Percentiles rank a stretch among this genome's conserved stretches.
These are phyloP conservation scores for Aphelinus atriplicis DNA, from an alignment of 1,140 invertebrate genomes.

Conservation along the genomic window DNA sequence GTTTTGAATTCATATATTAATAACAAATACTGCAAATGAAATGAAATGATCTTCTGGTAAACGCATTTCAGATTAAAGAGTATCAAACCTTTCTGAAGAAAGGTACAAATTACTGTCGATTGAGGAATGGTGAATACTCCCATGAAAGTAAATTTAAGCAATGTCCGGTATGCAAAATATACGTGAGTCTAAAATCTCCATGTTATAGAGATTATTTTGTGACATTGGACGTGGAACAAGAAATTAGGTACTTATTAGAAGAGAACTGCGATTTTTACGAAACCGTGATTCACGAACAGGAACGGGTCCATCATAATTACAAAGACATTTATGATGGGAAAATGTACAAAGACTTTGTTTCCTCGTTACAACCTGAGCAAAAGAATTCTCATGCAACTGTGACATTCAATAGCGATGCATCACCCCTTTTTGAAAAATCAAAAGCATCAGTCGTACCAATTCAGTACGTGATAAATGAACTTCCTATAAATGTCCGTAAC, in stretches of 20 bases:
- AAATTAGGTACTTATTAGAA: slow-evolving; percentile 28
- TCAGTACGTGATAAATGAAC: slow-evolving; percentile 39
- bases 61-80: too few species aligned
- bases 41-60: too few species aligned
- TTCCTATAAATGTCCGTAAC: slow-evolving; percentile 30
- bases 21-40: too few species aligned
- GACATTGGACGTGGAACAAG: slow-evolving; percentile 21
- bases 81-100: too few species aligned
- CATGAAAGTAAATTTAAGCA: not conserved
- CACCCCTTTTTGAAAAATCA: slow-evolving; percentile 34
- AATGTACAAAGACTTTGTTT: slow-evolving; percentile 32
- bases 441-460: slow-evolving; percentile 38
- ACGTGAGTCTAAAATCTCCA: not conserved
- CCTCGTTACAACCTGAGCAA: slow-evolving; percentile 19
- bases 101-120: too few species aligned
- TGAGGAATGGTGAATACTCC: not conserved
- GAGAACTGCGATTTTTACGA: slow-evolving; percentile 36
- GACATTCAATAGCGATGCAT: slow-evolving; percentile 36
- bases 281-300: slow-evolving; percentile 14
- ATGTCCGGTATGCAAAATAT: slow-evolving; percentile 16
- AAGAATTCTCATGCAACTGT: slow-evolving; percentile 32
- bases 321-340: slow-evolving; percentile 34
- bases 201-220: slow-evolving; percentile 29
- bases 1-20: too few species aligned
- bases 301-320: slow-evolving; percentile 2